Conservation (phyloP, 2,888 invertebrate genomes). For the Ophonus ardosiacus region DNA sequence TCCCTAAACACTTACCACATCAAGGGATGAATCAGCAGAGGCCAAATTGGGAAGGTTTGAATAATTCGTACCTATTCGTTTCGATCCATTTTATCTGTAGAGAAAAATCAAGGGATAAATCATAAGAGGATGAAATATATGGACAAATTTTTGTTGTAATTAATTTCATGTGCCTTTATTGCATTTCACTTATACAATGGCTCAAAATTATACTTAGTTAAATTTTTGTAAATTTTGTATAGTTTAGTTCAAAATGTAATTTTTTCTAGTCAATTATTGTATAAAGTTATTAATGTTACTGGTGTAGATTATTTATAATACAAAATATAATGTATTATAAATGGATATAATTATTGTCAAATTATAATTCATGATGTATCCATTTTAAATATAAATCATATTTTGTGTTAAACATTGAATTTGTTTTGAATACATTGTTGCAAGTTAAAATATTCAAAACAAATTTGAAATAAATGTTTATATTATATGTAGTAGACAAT, state of each 20-base stretch:
- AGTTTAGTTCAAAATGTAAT: neutral
- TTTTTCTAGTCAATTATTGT: constrained; percentile 11
- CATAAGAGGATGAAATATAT: no score
- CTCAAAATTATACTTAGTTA: constrained; percentile 4
- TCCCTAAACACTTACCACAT: no score
- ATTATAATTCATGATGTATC: neutral
- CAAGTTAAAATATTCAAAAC: neutral
- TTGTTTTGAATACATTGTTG: neutral
- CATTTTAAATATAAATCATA: neutral
- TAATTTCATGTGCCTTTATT: constrained; percentile 1
- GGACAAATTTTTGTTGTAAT: neutral
- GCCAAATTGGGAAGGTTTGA: no score
- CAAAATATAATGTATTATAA: no score
- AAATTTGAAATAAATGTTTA: neutral
- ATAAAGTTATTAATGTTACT: neutral
- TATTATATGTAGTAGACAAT: neutral
- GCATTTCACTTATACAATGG: constrained; percentile 1
- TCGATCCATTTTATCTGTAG: no score
- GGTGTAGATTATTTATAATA: neutral
- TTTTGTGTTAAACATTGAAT: neutral
- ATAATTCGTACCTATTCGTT: no score
- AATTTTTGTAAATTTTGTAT: constrained; percentile 16
- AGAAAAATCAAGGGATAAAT: no score
- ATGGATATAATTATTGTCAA: no score
- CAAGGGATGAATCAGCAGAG: no score